Base-by-base conservation (phyloP, 2,113 vertebrate genomes). In the Nibea coibor region DNA sequence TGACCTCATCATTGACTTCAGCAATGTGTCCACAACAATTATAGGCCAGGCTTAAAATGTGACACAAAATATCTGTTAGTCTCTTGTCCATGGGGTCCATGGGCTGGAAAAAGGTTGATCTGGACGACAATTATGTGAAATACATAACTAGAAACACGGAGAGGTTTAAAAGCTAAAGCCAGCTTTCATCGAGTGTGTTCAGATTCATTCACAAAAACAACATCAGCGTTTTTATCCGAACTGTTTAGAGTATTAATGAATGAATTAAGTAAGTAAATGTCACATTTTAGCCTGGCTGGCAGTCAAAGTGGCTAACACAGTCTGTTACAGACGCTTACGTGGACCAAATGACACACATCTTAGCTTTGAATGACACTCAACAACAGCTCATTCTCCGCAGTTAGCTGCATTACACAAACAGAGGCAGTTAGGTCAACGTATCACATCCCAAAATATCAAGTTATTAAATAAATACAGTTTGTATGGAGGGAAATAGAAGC, bases 251-350 rank as follows among this genome's bases (percentile, higher is more conserved):
- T 7, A 14, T 28, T 47, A 7, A 15, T 24, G 5, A n/a, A 45
- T 10, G 9, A 0, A 24, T 22, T 1, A 1, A 22, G 17, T 1
- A 22, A 22, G 0, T 20, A 47, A 28, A 2, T 10, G 28, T 43
- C 2, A 22, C 14, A 24, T 35, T 65, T 54, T 3, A 39, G 3
- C 16, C 57, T 10, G 10, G 6, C 19, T 17, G 0, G 17, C 20
- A 16, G 15, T 61, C 47, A 67, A 17, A 39, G 17, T 17, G 28
- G 26, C 42, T 4, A 43, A 54, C 9, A 47, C 12, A 4, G 62
- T 53, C 3, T 2, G n/a, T 20, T 42, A 16, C 11, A 15, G 58
- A 83, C 80, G 83, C 87, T 81, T 82, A 91, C 89, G 89, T 91
- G 89, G 78, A 88, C 85, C 31, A 70, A 24, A 68, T 5, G 1